Evolutionary conservation across 1,140 invertebrate species (phyloP).

Genomic region (Eriocheir sinensis): DNA sequence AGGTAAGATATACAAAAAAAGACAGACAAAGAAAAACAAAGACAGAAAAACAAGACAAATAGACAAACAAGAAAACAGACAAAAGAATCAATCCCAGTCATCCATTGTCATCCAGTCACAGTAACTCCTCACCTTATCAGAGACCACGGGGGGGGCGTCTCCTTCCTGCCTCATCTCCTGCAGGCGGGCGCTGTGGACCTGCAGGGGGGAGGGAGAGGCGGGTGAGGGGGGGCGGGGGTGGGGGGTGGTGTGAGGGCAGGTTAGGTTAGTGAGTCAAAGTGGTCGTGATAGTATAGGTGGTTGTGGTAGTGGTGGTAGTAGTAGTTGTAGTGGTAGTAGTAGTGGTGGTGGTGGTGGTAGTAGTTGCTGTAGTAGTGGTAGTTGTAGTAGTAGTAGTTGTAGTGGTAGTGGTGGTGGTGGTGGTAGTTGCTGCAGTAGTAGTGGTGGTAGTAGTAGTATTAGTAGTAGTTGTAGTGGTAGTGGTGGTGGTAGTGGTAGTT

Average conservation of each 20-base stretch:
- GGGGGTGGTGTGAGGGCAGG: too few relatives aligned
- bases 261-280: neutral
- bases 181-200: conserved; percentile 72
- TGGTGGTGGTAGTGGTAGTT: too few relatives aligned
- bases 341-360: neutral
- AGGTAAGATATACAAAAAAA: too few relatives aligned
- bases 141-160: conserved; percentile 64
- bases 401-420: too few relatives aligned
- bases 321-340: neutral
- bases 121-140: conserved; percentile 67
- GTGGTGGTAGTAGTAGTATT: too few relatives aligned
- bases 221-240: neutral
- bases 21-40: too few relatives aligned
- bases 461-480: too few relatives aligned
- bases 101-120: neutral
- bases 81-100: neutral
- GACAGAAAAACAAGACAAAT: neutral
- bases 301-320: neutral
- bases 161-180: conserved; percentile 68
- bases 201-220: neutral
- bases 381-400: neutral
- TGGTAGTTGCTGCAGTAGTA: too few relatives aligned
- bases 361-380: neutral
- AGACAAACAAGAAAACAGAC: neutral
- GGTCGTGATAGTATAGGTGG: neutral